Conservation (phyloP, 2,113 vertebrate species). For the Pelusios castaneus region DNA sequence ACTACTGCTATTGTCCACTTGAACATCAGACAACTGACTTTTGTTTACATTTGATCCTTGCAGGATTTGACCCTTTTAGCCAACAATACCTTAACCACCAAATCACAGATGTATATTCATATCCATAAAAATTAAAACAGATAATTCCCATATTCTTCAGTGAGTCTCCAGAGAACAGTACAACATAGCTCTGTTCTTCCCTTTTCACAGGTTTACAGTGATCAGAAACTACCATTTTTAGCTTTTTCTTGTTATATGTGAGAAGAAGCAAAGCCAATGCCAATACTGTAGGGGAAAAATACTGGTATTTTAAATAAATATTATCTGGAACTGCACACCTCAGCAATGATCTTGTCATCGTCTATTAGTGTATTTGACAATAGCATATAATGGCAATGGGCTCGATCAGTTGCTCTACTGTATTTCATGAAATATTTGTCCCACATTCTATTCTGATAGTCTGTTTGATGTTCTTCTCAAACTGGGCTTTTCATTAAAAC, state of each 20-base stretch:
- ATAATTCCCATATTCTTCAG: not conserved
- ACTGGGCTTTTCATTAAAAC: not conserved
- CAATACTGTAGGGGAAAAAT: not conserved
- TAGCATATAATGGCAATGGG: not conserved
- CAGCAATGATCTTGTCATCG: not conserved
- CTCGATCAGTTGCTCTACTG: not conserved
- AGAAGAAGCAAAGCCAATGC: not conserved
- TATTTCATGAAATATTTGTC: not conserved
- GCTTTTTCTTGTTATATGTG: not conserved
- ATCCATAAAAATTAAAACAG: not conserved
- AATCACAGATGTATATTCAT: not conserved
- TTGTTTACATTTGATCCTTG: not conserved
- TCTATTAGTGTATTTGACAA: not conserved
- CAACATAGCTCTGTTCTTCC: not conserved
- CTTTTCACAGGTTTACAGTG: not conserved
- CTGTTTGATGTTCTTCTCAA: not conserved
- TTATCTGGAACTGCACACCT: not conserved
- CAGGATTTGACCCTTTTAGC: not conserved
- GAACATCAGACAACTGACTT: not conserved
- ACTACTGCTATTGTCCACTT: fast-evolving
- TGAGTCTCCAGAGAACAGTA: not conserved
- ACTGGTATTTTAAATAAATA: not conserved
- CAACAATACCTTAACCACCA: not conserved
- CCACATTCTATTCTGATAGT: not conserved
- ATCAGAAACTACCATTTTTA: not conserved